Evolutionary conservation across 2,113 vertebrate species (phyloP).

Genomic region (Eudyptes chrysolophus): DNA sequence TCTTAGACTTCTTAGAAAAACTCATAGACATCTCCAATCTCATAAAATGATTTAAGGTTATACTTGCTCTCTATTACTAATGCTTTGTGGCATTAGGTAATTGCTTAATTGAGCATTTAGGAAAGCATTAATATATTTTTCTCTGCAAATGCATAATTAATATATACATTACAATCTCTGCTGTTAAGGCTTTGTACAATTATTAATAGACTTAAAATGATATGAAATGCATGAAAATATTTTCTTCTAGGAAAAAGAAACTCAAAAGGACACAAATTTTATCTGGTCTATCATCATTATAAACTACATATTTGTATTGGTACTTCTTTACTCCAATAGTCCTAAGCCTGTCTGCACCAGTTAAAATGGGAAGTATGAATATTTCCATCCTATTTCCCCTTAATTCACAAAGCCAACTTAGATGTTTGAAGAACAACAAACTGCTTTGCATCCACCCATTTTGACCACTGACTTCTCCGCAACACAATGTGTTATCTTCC

Average conservation of each 20-base stretch:
- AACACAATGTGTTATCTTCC: not conserved
- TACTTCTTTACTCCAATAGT: not conserved
- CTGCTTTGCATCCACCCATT: not conserved
- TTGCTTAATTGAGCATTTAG: conserved; percentile 45
- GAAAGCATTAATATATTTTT: conserved; percentile 39
- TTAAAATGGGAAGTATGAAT: not conserved
- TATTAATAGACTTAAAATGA: conserved; percentile 13
- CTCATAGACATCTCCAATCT: not conserved
- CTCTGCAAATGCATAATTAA: conserved; percentile 51
- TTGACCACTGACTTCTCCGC: not conserved
- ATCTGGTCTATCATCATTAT: not conserved
- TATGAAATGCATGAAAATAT: not conserved
- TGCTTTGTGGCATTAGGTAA: conserved; percentile 1
- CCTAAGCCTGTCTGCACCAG: not conserved
- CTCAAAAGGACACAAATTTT: not conserved
- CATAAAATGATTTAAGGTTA: not conserved
- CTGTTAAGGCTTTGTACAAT: conserved; percentile 13
- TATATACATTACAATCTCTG: not conserved
- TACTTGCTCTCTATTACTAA: not conserved
- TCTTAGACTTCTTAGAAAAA: not conserved
- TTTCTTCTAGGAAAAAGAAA: not conserved
- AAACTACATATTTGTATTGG: not conserved
- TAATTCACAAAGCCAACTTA: not conserved
- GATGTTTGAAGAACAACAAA: not conserved
- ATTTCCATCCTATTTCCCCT: not conserved